A percentile compares a stretch with the other conserved stretches of the same genome.
Evolutionary conservation across 2,797 vertebrate species (phyloP).

Genomic region (Petrocephalus sullivani): DNA sequence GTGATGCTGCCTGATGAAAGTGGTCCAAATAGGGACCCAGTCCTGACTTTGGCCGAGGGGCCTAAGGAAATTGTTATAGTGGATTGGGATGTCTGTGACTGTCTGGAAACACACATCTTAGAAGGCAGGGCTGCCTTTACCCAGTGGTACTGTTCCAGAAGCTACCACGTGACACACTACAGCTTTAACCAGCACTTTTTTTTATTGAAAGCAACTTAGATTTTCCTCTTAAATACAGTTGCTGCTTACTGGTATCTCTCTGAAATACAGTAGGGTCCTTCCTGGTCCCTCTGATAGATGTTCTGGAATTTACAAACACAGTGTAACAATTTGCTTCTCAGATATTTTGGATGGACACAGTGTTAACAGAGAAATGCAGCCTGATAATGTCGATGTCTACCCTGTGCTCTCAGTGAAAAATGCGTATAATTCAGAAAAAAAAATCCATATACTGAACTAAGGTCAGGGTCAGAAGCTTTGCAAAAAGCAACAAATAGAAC

Average conservation of each 20-base stretch:
- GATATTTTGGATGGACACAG: background rate
- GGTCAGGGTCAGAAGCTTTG: background rate
- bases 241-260: background rate
- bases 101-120: background rate
- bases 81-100: background rate
- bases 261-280: background rate
- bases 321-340: background rate
- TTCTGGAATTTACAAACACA: background rate
- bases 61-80: background rate
- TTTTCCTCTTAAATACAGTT: background rate
- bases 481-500: constrained; percentile 3
- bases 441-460: background rate
- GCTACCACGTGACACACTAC: background rate
- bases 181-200: background rate
- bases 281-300: background rate
- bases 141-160: background rate
- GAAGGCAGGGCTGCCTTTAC: background rate
- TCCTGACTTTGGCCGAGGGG: background rate
- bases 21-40: background rate
- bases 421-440: background rate
- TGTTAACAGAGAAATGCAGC: background rate
- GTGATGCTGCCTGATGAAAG: background rate
- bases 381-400: background rate
- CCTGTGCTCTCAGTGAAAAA: background rate
- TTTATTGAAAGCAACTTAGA: constrained; percentile 1